Base-by-base conservation (phyloP, 2,888 invertebrate genomes). In the Rhamnusium bicolor region DNA sequence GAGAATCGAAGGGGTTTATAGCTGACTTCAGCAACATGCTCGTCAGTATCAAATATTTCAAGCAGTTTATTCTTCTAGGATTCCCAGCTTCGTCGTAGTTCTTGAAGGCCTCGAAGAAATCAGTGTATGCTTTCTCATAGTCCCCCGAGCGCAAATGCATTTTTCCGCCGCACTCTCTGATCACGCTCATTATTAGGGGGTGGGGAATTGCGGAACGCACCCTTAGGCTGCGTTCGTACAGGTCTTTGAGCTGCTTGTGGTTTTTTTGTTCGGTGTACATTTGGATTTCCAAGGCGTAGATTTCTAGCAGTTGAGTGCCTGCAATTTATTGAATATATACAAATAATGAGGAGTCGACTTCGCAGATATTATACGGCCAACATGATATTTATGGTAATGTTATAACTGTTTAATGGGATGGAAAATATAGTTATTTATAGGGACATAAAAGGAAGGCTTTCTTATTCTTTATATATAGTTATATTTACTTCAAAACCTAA, bases 261-360 rank as follows among this genome's bases (percentile, higher is more conserved):
- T 99, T 99, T 87, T 99, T 99, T 90, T 98, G 98, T 72, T 97
- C 97, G 0, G 99, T 99, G 88, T 99, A 98, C 98, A 99, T 99
- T 90, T 99, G 99, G 83, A 99, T 99, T 91, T 99, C 99, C 77
- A 99, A 89, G 0, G 99, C 99, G 87, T 99, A 99, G 76, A 99
- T 98, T 89, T 99, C 99, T 67, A 99, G 90, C 46, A 99, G 90
- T 86, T 99, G 99, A 0, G 99, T 99, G 72, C 98, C 81, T 81
- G 69, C 32, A 72, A 66, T 1, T 2, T 10, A 40, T 40, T 61
- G 8, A n/a, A 68, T 12, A 24, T 32, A 32, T 1, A n/a, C 6
- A 29, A 32, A n/a, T n/a, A n/a, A n/a, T n/a, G n/a, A n/a, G n/a
- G n/a, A n/a, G n/a, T n/a, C n/a, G n/a, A n/a, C n/a, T n/a, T n/a